Percentiles rank a stretch among this genome's conserved stretches.
Conservation (phyloP, 2,797 vertebrate genomes). For the Lemur catta region DNA sequence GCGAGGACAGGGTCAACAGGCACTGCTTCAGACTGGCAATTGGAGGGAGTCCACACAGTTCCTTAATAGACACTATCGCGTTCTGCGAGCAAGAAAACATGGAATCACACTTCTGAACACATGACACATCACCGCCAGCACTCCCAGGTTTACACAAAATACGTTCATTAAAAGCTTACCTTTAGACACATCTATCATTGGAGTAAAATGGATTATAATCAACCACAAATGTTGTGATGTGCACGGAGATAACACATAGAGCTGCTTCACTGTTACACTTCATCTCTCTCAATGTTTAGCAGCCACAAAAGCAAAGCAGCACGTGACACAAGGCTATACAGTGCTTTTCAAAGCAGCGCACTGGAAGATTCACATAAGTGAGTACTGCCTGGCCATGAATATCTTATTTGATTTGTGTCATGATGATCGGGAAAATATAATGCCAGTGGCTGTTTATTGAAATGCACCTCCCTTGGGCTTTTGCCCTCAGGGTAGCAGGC, state of each 20-base stretch:
- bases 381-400: not conserved
- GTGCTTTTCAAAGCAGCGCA: not conserved
- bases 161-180: not conserved
- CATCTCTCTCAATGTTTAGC: not conserved
- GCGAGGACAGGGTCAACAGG: conserved; percentile 93
- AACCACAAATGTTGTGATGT: not conserved
- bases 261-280: not conserved
- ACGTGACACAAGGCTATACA: not conserved
- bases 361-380: not conserved
- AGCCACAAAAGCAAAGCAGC: not conserved
- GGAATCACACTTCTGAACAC: not conserved
- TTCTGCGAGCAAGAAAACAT: conserved; percentile 84
- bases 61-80: conserved; percentile 92
- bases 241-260: not conserved
- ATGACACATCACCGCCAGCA: not conserved
- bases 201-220: not conserved
- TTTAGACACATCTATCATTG: not conserved
- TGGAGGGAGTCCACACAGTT: conserved; percentile 96
- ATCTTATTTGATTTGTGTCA: not conserved
- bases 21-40: conserved; percentile 97
- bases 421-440: not conserved
- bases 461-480: not conserved
- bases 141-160: not conserved
- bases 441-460: not conserved
- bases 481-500: not conserved